phyloP scores from a whole-genome alignment of 2,113 vertebrate species.

The Poecilia latipinna region DNA sequence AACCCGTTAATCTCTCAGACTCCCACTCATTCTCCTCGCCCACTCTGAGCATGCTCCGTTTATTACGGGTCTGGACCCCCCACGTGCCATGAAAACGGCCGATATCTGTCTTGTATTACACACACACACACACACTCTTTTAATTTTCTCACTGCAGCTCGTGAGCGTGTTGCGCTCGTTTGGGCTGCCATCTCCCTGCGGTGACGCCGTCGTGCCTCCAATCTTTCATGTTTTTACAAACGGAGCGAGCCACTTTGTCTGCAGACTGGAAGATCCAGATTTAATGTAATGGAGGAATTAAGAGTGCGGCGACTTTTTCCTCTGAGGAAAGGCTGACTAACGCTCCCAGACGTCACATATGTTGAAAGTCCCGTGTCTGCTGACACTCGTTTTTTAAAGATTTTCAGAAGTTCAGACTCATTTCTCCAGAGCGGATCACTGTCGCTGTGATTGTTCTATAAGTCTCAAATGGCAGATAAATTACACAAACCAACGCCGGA shows the following conservation, averaged over 20 bases:
- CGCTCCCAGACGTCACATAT: conserved; percentile 61
- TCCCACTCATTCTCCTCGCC: conserved; percentile 49
- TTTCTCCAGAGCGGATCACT: conserved; percentile 13
- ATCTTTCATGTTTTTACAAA: conserved; percentile 78
- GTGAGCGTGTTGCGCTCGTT: conserved; percentile 57
- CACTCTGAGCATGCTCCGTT: conserved; percentile 46
- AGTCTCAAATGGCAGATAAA: conserved; percentile 14
- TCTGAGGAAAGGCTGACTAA: conserved; percentile 73
- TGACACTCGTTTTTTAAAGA: conserved; percentile 7
- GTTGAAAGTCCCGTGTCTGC: conserved; percentile 54
- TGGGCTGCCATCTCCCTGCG: conserved; percentile 78
- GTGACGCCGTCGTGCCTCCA: conserved; percentile 81
- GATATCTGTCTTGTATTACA: conserved; percentile 78
- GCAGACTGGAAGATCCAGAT: conserved; percentile 64
- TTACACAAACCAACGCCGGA: not conserved
- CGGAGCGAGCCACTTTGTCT: conserved; percentile 75
- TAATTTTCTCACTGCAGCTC: conserved; percentile 73
- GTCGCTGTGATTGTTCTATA: conserved; percentile 8
- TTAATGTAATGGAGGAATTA: conserved; percentile 69
- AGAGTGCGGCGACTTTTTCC: conserved; percentile 55
- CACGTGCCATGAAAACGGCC: conserved; percentile 67
- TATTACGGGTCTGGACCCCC: conserved; percentile 71
- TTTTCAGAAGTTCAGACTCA: conserved; percentile 26
- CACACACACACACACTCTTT: conserved; percentile 67
- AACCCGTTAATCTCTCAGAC: conserved; percentile 47